Percentiles rank a stretch among this genome's conserved stretches.
Evolutionary conservation across 2,888 invertebrate species (phyloP).

Genomic region (Cantharis lateralis): DNA sequence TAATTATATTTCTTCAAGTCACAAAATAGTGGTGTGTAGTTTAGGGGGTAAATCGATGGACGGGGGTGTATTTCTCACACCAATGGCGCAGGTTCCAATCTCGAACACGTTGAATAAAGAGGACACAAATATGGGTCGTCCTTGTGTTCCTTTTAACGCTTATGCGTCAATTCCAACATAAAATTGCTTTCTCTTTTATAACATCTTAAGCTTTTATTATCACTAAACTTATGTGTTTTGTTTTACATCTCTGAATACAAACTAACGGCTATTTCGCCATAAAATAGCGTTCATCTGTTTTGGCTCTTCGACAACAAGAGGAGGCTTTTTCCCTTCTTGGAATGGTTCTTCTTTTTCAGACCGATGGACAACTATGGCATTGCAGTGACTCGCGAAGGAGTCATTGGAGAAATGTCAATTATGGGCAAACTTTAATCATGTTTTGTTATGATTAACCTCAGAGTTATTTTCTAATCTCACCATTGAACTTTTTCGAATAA

Average conservation of each 20-base stretch:
- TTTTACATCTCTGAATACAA: background rate
- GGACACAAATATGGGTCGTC: constrained; percentile 31
- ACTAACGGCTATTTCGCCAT: background rate
- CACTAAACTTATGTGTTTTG: constrained; percentile 1
- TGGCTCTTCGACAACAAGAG: background rate
- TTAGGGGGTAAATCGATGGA: constrained; percentile 46
- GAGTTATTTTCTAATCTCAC: background rate
- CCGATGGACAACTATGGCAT: background rate
- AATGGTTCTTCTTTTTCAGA: no score
- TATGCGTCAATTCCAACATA: constrained; percentile 18
- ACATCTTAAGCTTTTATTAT: constrained; percentile 4
- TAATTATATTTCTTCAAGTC: constrained; percentile 22
- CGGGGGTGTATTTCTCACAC: constrained; percentile 40
- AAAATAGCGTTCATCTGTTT: background rate
- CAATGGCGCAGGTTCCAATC: constrained; percentile 49
- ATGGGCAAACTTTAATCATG: no score
- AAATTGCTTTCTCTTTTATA: constrained; percentile 19
- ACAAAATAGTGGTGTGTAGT: constrained; percentile 32
- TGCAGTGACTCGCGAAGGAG: background rate
- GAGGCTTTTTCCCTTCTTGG: no score
- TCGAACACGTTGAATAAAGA: constrained; percentile 40
- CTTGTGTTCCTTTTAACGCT: constrained; percentile 26
- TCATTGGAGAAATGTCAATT: background rate
- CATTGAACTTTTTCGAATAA: background rate
- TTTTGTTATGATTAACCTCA: background rate